A percentile compares a stretch with the other conserved stretches of the same genome.
Evolutionary conservation across 2,113 vertebrate genomes (phyloP).

Genomic region (Eretmochelys imbricata): DNA sequence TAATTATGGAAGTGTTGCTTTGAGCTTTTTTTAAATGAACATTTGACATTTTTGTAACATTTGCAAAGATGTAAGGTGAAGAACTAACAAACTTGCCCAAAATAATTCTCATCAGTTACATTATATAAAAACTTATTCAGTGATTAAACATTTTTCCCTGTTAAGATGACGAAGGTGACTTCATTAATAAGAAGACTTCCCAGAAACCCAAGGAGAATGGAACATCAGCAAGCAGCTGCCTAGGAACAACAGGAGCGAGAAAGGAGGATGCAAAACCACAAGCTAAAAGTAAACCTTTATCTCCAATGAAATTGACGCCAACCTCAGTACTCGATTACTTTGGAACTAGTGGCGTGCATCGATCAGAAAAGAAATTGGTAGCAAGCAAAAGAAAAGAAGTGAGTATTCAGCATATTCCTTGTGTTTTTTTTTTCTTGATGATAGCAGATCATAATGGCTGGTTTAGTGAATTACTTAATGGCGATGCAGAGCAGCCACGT

Average conservation of each 20-base stretch:
- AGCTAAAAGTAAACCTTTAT: conserved; percentile 75
- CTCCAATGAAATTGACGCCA: conserved; percentile 83
- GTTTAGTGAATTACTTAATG: background rate
- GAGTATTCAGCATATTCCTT: conserved; percentile 59
- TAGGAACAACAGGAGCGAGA: conserved; percentile 26
- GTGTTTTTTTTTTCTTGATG: background rate
- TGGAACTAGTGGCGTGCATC: conserved; percentile 83
- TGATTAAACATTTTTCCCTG: conserved; percentile 11
- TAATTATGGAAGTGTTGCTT: background rate
- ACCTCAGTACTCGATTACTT: conserved; percentile 92
- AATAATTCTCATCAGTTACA: background rate
- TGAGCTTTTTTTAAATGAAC: background rate
- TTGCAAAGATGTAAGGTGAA: background rate
- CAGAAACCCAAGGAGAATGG: conserved; percentile 86
- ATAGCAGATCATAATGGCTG: background rate
- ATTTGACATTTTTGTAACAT: background rate
- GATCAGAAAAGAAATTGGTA: conserved; percentile 94
- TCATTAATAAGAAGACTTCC: conserved; percentile 78
- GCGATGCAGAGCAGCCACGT: background rate
- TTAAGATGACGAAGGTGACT: conserved; percentile 94
- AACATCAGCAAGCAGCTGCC: background rate
- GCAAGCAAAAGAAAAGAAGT: conserved; percentile 92
- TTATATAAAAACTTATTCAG: background rate
- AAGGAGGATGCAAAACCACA: conserved; percentile 74
- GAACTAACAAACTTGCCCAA: background rate